Evolutionary conservation across 1,140 invertebrate genomes (phyloP).

Genomic region (Atta colombica): DNA sequence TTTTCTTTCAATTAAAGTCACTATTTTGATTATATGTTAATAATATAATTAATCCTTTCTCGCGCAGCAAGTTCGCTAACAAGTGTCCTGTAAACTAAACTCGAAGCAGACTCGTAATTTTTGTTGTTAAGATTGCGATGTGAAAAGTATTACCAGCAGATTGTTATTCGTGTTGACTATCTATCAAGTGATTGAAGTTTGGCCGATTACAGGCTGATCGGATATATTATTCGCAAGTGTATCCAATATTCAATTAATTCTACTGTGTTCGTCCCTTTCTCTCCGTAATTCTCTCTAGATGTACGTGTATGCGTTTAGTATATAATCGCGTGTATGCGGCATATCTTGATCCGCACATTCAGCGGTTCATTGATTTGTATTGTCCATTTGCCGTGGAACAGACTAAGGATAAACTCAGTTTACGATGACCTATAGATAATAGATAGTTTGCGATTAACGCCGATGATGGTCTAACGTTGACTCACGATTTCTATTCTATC

Average conservation of each 20-base stretch:
- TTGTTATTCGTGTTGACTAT: not conserved
- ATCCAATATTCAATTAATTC: constrained; percentile 39
- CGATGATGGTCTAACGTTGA: not conserved
- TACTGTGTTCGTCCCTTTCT: not conserved
- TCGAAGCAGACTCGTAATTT: not conserved
- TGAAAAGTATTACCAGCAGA: constrained; percentile 12
- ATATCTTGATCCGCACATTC: constrained; percentile 34
- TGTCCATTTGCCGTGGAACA: not conserved
- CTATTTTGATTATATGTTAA: not conserved
- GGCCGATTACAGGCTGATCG: not conserved
- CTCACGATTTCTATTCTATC: not conserved
- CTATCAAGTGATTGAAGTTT: not conserved
- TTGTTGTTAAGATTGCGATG: not conserved
- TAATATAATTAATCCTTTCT: constrained; percentile 27
- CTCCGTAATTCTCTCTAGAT: not conserved
- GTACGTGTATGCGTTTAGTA: too few species aligned
- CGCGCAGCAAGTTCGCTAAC: not conserved
- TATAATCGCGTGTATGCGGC: not conserved
- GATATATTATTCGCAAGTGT: not conserved
- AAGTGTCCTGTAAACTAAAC: not conserved
- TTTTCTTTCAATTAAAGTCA: not conserved
- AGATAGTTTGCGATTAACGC: constrained; percentile 32
- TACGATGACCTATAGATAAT: not conserved
- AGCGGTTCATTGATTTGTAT: constrained; percentile 24
- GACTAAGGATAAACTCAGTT: constrained; percentile 10